Evolutionary conservation across 2,113 vertebrate genomes (phyloP), one percentile per base, ranked within the genome.

Genomic region (Calidris pugnax): DNA sequence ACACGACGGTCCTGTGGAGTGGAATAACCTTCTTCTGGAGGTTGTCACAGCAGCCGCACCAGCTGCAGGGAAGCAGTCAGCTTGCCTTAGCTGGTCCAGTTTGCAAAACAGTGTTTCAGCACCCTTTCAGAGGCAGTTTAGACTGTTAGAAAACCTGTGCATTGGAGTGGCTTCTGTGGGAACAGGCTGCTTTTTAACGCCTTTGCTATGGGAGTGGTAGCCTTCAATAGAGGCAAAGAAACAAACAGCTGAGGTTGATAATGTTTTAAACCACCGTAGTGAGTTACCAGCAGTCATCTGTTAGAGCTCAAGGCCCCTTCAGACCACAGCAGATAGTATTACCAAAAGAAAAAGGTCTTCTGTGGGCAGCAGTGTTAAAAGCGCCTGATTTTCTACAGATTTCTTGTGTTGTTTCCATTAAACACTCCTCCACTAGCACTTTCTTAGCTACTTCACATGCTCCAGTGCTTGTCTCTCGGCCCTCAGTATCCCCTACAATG

Each of bases 1-100:
- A 55, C 37, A 7, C 0, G 0, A 19, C 14, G 47, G 45, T 57
- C 41, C 56, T 32, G 23, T 1, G 3, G 68, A 92, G 64, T 6
- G 1, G 67, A 88, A 41, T 21, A 69, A 66, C n/a, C 45, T 72
- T 85, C 62, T 83, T 27, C n/a, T 86, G 51, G 35, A 74, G 59
- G 30, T 6, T n/a, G 35, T 26, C 27, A 16, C 32, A 56, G 78
- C 17, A 74, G n/a, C 50, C 0, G 0, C 9, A 2, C 12, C 37
- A 37, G 19, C 37, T 64, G 75, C 48, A 1, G 1, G 63, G 24
- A 22, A 66, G 68, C 77, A 50, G 26, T 32, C 69, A 50, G 12
- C 33, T 60, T 80, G 33, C 48, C 55, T 86, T 28, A 37, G 33
- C 53, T 86, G 50, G 8, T 35, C 14, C 8, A 16, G 83, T 30